Evolutionary conservation across 2,113 vertebrate genomes (phyloP), one percentile per base, ranked within the genome.

Genomic region (Calidris pugnax): DNA sequence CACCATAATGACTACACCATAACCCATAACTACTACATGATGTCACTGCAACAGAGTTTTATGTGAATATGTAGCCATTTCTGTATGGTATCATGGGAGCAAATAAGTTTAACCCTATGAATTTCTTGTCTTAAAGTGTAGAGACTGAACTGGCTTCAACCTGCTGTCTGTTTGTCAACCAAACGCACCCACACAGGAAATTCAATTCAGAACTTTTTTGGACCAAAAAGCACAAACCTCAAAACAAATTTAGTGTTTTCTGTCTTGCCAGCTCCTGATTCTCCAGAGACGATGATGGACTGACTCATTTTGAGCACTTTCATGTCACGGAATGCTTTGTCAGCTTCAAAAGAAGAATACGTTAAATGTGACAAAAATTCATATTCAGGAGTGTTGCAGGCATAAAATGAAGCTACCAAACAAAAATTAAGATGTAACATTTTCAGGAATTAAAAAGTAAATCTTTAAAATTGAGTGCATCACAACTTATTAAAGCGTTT

Each of bases 161-260:
- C 12, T 33, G 28, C 5, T 80, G 21, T 55, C 21, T 81, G 30
- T 50, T 8, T 14, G 30, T 23, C 69, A 81, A 18, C 22, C 11
- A 86, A 86, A 74, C 4, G 10, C 68, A 78, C 23, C 53, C 83
- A 72, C 15, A 53, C 32, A 81, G 84, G 32, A 68, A 23, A 87
- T 26, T 53, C 21, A 51, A 8, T 6, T 4, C 55, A 12, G 37
- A 68, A 62, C 28, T 8, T 73, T 47, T 82, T 62, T 27, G 21
- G 23, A 82, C 51, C 26, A 48, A 85, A 72, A 72, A 85, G 66
- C 43, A 98, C 97, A 91, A 90, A 99, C 99, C 99, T 98, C 87
- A 99, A 98, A 68, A 99, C 99, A 98, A 99, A 99, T 98, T 99
- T 99, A 48, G 99, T 99, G 96, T 99, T 99, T 97, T 99, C 99